phyloP scores from a whole-genome alignment of 2,797 vertebrate genomes.

The Coranthus polyacanthus region DNA sequence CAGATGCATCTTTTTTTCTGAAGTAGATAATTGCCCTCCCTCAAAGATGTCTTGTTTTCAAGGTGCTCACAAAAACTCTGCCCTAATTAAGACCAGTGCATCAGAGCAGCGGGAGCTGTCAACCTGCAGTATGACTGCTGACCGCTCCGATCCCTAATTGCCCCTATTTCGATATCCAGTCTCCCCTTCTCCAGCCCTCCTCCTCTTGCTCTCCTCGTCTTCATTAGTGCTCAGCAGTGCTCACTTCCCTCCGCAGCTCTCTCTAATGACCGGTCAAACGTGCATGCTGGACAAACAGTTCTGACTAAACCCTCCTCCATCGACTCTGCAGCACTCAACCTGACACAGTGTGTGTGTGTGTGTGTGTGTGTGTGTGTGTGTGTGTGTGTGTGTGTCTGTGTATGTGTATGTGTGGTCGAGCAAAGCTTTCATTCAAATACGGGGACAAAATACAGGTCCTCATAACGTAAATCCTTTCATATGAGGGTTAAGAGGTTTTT shows the following conservation, averaged over 20 bases:
- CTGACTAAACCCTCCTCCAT: slow-evolving; percentile 54
- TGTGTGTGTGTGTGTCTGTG: no score
- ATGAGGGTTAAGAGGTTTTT: no score
- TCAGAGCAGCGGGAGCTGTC: slow-evolving; percentile 60
- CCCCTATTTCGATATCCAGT: slow-evolving; percentile 54
- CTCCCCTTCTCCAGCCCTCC: slow-evolving; percentile 4
- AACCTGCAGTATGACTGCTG: slow-evolving; percentile 61
- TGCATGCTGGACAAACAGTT: slow-evolving; percentile 53
- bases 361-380: no score
- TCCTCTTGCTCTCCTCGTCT: slow-evolving; percentile 39
- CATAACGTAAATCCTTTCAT: no score
- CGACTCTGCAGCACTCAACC: slow-evolving; percentile 56
- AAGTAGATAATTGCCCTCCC: slow-evolving; percentile 73
- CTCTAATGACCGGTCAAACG: slow-evolving; percentile 69
- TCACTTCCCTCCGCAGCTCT: slow-evolving; percentile 42
- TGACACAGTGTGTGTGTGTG: slow-evolving; percentile 4
- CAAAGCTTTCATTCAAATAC: no score
- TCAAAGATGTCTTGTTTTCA: slow-evolving; percentile 59
- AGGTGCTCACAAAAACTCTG: slow-evolving; percentile 56
- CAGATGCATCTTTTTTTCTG: slow-evolving; percentile 50
- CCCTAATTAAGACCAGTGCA: slow-evolving; percentile 69
- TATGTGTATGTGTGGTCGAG: no score
- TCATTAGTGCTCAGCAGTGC: slow-evolving; percentile 63
- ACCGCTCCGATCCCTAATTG: slow-evolving; percentile 68
- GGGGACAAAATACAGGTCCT: no score